phyloP scores from a whole-genome alignment of 2,113 vertebrate species.

The Gymnogyps californianus region DNA sequence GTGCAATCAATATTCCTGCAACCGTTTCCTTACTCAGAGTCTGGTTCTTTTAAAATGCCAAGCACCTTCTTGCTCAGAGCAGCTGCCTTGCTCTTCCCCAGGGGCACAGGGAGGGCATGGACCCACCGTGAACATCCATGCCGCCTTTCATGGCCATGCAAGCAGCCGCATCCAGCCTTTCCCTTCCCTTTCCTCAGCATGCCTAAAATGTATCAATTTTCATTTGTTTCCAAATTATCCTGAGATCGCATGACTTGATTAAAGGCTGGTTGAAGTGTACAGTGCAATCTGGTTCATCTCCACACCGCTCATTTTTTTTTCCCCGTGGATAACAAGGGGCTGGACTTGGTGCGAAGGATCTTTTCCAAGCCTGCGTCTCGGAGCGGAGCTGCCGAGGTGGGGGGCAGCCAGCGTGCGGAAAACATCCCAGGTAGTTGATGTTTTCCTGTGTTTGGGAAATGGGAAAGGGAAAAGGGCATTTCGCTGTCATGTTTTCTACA shows the following conservation, averaged over 20 bases:
- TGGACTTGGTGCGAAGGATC: background rate
- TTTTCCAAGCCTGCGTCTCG: background rate
- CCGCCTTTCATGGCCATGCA: background rate
- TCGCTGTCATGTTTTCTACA: background rate
- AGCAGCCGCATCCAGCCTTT: background rate
- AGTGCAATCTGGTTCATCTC: background rate
- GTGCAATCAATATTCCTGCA: background rate
- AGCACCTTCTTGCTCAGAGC: background rate
- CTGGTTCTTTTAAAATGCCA: background rate
- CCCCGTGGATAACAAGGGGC: fast-evolving
- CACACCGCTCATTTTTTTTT: background rate
- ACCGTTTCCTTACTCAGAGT: background rate
- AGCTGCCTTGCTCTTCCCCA: background rate
- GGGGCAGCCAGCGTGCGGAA: fast-evolving
- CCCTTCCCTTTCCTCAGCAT: background rate
- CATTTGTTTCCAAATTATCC: background rate
- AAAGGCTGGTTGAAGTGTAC: background rate
- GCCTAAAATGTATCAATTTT: background rate
- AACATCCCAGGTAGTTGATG: background rate
- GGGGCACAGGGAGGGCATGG: background rate
- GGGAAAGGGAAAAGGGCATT: background rate
- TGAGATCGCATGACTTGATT: background rate
- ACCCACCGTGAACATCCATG: background rate
- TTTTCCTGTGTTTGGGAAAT: background rate
- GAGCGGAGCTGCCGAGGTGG: background rate